Conservation (phyloP, 2,113 vertebrate species). For the Cyanocitta stelleri region DNA sequence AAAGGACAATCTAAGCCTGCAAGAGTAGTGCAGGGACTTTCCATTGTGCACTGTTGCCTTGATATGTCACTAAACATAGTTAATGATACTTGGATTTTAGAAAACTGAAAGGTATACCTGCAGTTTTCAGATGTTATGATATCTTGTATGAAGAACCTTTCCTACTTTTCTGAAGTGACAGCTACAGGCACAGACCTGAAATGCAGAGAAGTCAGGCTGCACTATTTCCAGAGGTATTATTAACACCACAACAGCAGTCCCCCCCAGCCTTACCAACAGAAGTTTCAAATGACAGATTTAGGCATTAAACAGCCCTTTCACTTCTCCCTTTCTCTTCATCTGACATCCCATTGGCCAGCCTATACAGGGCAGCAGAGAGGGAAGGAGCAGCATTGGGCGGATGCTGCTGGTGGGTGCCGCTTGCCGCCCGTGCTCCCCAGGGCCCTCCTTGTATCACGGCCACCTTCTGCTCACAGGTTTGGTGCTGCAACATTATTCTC, state of each 20-base stretch:
- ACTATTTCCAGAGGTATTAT: background rate
- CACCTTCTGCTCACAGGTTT: background rate
- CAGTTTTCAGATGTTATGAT: background rate
- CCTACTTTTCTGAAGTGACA: background rate
- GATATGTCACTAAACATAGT: background rate
- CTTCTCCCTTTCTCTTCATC: background rate
- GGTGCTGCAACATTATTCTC: background rate
- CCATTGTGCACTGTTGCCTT: background rate
- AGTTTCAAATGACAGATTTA: background rate
- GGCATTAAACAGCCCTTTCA: background rate
- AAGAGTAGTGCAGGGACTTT: background rate
- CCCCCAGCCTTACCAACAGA: background rate
- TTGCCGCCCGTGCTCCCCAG: fast-evolving
- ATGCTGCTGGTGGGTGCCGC: background rate
- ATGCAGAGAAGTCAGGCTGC: background rate
- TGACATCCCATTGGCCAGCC: background rate
- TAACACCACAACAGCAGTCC: background rate
- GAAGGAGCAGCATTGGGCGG: background rate
- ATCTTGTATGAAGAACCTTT: background rate
- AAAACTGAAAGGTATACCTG: background rate
- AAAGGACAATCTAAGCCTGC: background rate
- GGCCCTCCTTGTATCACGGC: background rate
- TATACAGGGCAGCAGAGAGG: background rate
- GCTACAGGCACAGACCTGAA: background rate
- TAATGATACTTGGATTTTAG: background rate